These are phyloP conservation scores for Lacerta bilineata DNA, from an alignment of 2,797 vertebrate species.

Conservation along the genomic window DNA sequence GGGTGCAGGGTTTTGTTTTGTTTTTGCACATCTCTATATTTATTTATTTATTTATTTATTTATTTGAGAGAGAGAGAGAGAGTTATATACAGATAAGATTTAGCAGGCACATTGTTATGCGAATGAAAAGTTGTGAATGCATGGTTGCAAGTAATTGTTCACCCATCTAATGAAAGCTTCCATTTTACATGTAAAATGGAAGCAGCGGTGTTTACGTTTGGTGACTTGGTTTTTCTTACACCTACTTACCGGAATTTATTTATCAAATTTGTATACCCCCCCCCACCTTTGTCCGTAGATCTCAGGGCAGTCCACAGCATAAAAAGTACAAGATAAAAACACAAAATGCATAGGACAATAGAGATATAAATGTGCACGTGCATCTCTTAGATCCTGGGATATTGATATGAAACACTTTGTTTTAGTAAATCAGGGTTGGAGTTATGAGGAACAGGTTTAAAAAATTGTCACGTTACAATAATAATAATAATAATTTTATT, in stretches of 20 bases:
- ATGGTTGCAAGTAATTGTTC: constrained; percentile 57
- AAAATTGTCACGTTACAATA: background rate
- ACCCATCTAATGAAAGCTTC: constrained; percentile 52
- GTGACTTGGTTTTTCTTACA: background rate
- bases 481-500: too few relatives aligned
- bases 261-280: too few relatives aligned
- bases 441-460: background rate
- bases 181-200: constrained; percentile 42
- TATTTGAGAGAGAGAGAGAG: background rate
- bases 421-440: background rate
- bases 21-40: background rate
- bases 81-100: constrained; percentile 33
- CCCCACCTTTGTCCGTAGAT: too few relatives aligned
- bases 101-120: constrained; percentile 11
- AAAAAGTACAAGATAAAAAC: too few relatives aligned
- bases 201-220: constrained; percentile 20
- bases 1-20: background rate
- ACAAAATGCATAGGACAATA: background rate
- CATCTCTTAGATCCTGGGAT: background rate
- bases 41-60: background rate
- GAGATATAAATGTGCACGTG: background rate
- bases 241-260: too few relatives aligned
- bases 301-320: too few relatives aligned
- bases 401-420: background rate
- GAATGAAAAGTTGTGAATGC: constrained; percentile 62